phyloP scores from a whole-genome alignment of 2,113 vertebrate genomes.

The Miniopterus natalensis region DNA sequence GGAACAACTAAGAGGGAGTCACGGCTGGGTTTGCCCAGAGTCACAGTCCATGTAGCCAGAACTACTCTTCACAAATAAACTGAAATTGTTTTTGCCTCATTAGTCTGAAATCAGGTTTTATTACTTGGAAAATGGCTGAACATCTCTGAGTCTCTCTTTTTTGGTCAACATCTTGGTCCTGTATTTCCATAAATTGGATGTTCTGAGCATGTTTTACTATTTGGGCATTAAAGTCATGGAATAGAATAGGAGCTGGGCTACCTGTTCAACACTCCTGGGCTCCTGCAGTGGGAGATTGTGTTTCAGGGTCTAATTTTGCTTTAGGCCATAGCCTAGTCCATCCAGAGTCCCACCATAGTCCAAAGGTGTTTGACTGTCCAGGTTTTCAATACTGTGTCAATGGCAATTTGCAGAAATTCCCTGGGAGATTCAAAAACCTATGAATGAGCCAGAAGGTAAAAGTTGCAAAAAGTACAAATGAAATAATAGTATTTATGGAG shows the following conservation, averaged over 20 bases:
- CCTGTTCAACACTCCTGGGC: background rate
- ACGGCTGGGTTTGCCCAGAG: background rate
- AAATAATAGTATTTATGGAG: background rate
- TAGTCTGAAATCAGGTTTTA: conserved; percentile 1
- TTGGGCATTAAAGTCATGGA: background rate
- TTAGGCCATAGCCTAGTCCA: background rate
- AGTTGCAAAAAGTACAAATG: background rate
- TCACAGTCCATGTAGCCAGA: background rate
- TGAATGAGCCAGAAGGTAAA: background rate
- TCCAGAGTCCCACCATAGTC: background rate
- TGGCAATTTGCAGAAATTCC: background rate
- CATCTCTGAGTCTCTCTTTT: background rate
- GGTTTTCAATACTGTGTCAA: background rate
- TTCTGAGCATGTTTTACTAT: background rate
- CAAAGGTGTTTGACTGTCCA: background rate
- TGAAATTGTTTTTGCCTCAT: background rate
- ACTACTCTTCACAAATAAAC: background rate
- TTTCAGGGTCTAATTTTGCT: background rate
- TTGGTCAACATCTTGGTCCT: background rate
- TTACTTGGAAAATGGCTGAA: conserved; percentile 6
- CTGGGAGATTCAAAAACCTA: background rate
- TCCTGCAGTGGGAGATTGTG: background rate
- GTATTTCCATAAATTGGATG: background rate
- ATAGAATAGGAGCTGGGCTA: background rate
- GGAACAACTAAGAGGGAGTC: background rate